A percentile compares a stretch with the other conserved stretches of the same genome.
phyloP scores from a whole-genome alignment of 30 jellyfish, hydroid and myxozoan genomes.

The Turritopsis dohrnii region DNA sequence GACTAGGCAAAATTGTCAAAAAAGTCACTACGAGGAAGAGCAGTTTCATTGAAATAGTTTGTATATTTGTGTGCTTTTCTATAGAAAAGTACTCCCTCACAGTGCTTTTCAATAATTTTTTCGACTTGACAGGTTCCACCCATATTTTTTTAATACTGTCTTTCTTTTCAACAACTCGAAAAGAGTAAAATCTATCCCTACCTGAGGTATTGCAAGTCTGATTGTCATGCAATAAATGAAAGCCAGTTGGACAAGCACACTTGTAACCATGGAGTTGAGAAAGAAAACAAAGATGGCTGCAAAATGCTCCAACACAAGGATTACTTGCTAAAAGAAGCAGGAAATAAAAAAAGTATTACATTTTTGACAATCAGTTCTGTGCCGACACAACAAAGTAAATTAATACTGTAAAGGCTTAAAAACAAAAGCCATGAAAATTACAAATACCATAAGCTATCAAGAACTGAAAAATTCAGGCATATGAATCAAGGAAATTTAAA shows the following conservation, averaged over 20 bases:
- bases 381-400: too few species aligned
- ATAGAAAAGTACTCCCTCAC: too few species aligned
- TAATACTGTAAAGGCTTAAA: neutral
- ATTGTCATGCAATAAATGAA: slow-evolving; percentile 41
- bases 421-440: neutral
- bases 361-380: too few species aligned
- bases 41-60: too few species aligned
- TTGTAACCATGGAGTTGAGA: slow-evolving; percentile 38
- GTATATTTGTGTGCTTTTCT: too few species aligned
- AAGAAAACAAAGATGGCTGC: slow-evolving; percentile 82
- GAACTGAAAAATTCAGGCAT: neutral
- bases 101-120: too few species aligned
- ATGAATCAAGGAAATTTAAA: neutral
- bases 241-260: slow-evolving; percentile 76
- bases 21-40: too few species aligned
- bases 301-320: slow-evolving; percentile 68
- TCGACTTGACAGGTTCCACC: too few species aligned
- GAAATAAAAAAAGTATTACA: neutral
- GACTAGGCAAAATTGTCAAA: too few species aligned
- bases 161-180: neutral
- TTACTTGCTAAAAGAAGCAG: slow-evolving; percentile 67
- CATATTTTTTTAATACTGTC: too few species aligned
- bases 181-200: slow-evolving; percentile 4
- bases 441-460: neutral
- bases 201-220: slow-evolving; percentile 70